Evolutionary conservation across 2,888 invertebrate species (phyloP).

Genomic region (Leucoptera coffeella): DNA sequence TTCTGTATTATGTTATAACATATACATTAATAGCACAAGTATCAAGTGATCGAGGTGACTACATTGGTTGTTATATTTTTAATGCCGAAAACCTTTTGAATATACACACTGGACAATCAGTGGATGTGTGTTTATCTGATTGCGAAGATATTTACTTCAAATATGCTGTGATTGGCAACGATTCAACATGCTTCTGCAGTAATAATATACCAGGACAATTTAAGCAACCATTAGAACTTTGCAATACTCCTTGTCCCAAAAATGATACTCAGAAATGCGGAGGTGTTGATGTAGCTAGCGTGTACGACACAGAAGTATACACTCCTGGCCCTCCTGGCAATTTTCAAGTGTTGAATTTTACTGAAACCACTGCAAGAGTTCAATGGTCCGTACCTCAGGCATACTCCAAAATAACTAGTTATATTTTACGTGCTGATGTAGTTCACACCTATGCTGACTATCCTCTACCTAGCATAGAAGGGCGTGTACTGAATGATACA

Average conservation of each 20-base stretch:
- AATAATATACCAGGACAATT: slow-evolving; percentile 29
- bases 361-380: slow-evolving; percentile 57
- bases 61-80: slow-evolving; percentile 32
- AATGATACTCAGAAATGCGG: slow-evolving; percentile 62
- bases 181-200: slow-evolving; percentile 38
- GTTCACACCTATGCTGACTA: slow-evolving; percentile 53
- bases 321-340: slow-evolving; percentile 66
- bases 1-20: too few species aligned
- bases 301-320: slow-evolving; percentile 60
- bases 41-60: slow-evolving; percentile 34
- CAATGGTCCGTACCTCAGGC: slow-evolving; percentile 55
- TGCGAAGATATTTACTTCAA: slow-evolving; percentile 42
- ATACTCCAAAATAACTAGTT: slow-evolving; percentile 44
- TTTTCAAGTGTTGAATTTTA: slow-evolving; percentile 50
- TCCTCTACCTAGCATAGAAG: slow-evolving; percentile 41
- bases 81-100: slow-evolving; percentile 24
- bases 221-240: slow-evolving; percentile 31
- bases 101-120: slow-evolving; percentile 39
- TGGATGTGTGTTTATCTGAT: slow-evolving; percentile 35
- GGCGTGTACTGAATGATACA: slow-evolving; percentile 55
- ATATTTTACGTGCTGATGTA: slow-evolving; percentile 48
- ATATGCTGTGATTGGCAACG: slow-evolving; percentile 34
- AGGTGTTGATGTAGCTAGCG: slow-evolving; percentile 55
- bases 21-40: too few species aligned
- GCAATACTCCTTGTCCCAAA: slow-evolving; percentile 53